Evolutionary conservation across 2,797 vertebrate genomes (phyloP).

Genomic region (Chaunax sp.): DNA sequence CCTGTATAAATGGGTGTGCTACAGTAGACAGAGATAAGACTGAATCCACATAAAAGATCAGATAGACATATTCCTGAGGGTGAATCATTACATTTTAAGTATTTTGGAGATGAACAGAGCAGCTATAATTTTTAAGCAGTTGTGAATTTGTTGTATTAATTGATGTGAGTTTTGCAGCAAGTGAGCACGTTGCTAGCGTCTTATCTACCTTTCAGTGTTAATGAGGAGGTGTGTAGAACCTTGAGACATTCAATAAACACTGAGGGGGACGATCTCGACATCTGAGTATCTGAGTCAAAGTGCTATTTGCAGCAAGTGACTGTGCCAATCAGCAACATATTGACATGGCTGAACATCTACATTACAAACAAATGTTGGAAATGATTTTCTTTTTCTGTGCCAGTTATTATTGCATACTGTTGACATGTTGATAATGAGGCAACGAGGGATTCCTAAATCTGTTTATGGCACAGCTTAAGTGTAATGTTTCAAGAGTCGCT

Average conservation of each 20-base stretch:
- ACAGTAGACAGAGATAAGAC: constrained; percentile 20
- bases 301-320: not conserved
- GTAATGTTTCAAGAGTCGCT: not conserved
- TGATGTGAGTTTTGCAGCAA: not conserved
- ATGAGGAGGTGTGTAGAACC: not conserved
- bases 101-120: not conserved
- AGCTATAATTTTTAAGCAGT: not conserved
- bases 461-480: not conserved
- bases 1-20: constrained; percentile 17
- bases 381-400: not conserved
- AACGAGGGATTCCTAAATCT: constrained; percentile 4
- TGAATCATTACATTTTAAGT: constrained; percentile 16
- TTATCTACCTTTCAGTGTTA: not conserved
- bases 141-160: not conserved
- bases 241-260: constrained; percentile 1
- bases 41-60: constrained; percentile 15
- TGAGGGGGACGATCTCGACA: not conserved
- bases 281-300: not conserved
- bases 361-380: not conserved
- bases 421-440: not conserved
- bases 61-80: not conserved
- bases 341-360: not conserved
- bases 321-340: not conserved
- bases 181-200: not conserved
- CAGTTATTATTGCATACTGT: not conserved